phyloP scores from a whole-genome alignment of 2,888 invertebrate species.

The Globia sparganii region DNA sequence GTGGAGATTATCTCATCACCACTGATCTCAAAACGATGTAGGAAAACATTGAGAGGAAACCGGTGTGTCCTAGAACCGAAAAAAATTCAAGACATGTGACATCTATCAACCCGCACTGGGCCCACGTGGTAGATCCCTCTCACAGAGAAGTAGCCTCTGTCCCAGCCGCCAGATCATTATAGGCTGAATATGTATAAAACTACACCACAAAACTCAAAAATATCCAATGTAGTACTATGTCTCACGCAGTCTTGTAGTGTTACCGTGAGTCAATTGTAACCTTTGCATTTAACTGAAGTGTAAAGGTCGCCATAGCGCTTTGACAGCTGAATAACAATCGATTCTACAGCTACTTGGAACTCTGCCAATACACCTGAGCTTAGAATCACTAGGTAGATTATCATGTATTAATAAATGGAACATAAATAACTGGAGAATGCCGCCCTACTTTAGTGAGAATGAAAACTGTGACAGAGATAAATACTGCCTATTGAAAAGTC shows the following conservation, averaged over 20 bases:
- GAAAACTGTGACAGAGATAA: not conserved
- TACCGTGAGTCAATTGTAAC: constrained; percentile 53
- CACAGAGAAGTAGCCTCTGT: no score
- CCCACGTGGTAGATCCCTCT: no score
- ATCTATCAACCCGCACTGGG: no score
- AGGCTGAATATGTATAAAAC: no score
- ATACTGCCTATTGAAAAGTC: constrained; percentile 10
- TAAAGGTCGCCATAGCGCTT: constrained; percentile 43
- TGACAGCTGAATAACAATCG: constrained; percentile 44
- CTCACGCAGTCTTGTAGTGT: constrained; percentile 29
- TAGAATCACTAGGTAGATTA: constrained; percentile 27
- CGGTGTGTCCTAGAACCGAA: no score
- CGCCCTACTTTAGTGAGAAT: constrained; percentile 1
- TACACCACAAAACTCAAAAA: not conserved
- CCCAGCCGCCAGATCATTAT: no score
- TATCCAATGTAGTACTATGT: constrained; percentile 1
- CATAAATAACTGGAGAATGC: constrained; percentile 29
- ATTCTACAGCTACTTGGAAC: constrained; percentile 41
- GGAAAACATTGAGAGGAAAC: no score
- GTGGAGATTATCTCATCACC: no score
- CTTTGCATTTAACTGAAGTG: constrained; percentile 45
- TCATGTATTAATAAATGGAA: constrained; percentile 22
- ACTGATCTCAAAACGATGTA: no score
- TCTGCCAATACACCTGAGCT: constrained; percentile 48
- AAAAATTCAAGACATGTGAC: no score